Evolutionary conservation across 1,140 invertebrate species (phyloP), one percentile per base, ranked within the genome.

Genomic region (Orius insidiosus): DNA sequence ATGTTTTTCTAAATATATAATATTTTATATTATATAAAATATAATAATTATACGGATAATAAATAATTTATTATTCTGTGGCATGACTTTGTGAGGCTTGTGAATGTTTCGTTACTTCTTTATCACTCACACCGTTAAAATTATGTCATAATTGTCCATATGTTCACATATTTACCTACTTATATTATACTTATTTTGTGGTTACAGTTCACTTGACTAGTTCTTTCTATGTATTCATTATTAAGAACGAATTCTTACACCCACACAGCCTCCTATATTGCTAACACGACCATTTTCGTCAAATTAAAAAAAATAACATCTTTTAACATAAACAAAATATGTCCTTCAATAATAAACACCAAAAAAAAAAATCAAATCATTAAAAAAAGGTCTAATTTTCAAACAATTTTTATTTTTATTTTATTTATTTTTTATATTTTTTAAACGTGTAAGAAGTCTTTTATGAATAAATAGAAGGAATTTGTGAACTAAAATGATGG

Each of bases 161-260:
- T 44, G 18, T 39, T 45, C 42, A 49, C n/a, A n/a, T n/a, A n/a
- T n/a, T n/a, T n/a, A n/a, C n/a, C n/a, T n/a, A n/a, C n/a, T n/a
- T n/a, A n/a, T n/a, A n/a, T n/a, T n/a, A n/a, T n/a, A n/a, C 47
- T 44, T 36, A 34, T 49, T 24, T 44, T 42, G 16, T 43, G 41
- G n/a, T 2, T 30, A 30, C 24, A 43, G 30, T 36, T 43, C 47
- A 48, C 39, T 48, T 18, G 35, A 45, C 34, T 41, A 24, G 19
- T 48, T 43, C 47, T 48, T 43, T 48, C 39, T 48, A 48, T 48
- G 46, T 48, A 48, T 48, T 48, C 46, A 48, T 48, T 43, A 15
- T 32, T 8, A 31, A 41, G 35, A 48, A 15, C 42, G 19, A 40
- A 48, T 48, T 48, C 47, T 48, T 48, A 48, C 47, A 48, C 46